Evolutionary conservation across 2,113 vertebrate species (phyloP).

Genomic region (Chrysochloris asiatica): DNA sequence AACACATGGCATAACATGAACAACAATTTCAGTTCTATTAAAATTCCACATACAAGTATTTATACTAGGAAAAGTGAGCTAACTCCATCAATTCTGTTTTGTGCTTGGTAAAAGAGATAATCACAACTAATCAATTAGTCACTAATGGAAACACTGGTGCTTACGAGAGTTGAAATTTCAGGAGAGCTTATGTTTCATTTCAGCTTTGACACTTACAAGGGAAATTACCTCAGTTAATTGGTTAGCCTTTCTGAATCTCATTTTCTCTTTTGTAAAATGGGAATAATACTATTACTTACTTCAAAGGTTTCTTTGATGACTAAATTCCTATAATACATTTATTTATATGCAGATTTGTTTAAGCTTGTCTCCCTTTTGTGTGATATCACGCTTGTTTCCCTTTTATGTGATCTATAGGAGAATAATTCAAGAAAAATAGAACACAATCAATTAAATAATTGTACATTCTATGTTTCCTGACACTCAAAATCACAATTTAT

Average conservation of each 20-base stretch:
- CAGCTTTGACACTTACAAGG: background rate
- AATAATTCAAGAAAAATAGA: background rate
- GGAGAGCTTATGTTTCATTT: background rate
- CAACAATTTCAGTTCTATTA: background rate
- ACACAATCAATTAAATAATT: background rate
- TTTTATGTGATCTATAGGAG: background rate
- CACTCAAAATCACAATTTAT: background rate
- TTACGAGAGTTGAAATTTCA: background rate
- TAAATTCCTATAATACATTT: background rate
- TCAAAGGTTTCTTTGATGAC: background rate
- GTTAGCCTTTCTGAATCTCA: background rate
- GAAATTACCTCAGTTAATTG: background rate
- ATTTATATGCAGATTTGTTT: background rate
- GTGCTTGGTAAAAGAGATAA: background rate
- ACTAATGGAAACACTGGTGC: background rate
- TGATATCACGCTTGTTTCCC: accelerated
- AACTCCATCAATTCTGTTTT: background rate
- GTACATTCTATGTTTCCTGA: background rate
- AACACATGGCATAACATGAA: background rate
- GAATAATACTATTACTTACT: background rate
- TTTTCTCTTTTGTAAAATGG: background rate
- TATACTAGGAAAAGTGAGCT: background rate
- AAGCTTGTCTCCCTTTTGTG: background rate
- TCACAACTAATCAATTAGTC: background rate
- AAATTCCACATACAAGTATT: background rate